A percentile compares a stretch with the other conserved stretches of the same genome.
Conservation (phyloP, 1,140 invertebrate genomes). For the Galleria mellonella region DNA sequence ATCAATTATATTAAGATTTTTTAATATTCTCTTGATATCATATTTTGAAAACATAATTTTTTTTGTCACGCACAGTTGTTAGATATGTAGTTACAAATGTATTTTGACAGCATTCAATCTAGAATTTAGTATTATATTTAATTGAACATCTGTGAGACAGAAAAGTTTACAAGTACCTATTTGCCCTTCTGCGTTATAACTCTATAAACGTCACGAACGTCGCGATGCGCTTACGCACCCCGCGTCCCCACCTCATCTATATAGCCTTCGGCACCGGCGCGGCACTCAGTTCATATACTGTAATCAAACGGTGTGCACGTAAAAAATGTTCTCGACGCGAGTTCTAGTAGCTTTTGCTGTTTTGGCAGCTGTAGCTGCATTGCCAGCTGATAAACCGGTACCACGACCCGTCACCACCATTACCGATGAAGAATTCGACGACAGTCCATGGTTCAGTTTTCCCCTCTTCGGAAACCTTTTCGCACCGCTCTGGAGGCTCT, state of each 20-base stretch:
- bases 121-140: too few species aligned
- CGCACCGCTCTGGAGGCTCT: slow-evolving; percentile 44
- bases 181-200: slow-evolving; percentile 16
- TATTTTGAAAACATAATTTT: too few species aligned
- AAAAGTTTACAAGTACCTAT: slow-evolving; percentile 2
- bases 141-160: not conserved
- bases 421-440: slow-evolving; percentile 40
- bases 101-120: too few species aligned
- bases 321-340: slow-evolving; percentile 50
- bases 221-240: slow-evolving; percentile 48
- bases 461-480: slow-evolving; percentile 49
- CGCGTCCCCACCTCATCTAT: slow-evolving; percentile 47
- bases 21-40: too few species aligned
- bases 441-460: slow-evolving; percentile 47
- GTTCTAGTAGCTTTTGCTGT: slow-evolving; percentile 35
- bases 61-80: too few species aligned
- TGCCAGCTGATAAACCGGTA: slow-evolving; percentile 35
- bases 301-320: slow-evolving; percentile 33
- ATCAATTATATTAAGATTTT: too few species aligned
- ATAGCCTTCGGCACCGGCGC: slow-evolving; percentile 52
- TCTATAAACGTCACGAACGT: slow-evolving; percentile 26
- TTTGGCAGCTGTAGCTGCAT: slow-evolving; percentile 33
- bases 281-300: slow-evolving; percentile 49
- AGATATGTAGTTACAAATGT: too few species aligned
- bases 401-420: slow-evolving; percentile 39